These are phyloP conservation scores for Drosophila watanabei DNA, from an alignment of 1,140 invertebrate species.

Conservation along the genomic window DNA sequence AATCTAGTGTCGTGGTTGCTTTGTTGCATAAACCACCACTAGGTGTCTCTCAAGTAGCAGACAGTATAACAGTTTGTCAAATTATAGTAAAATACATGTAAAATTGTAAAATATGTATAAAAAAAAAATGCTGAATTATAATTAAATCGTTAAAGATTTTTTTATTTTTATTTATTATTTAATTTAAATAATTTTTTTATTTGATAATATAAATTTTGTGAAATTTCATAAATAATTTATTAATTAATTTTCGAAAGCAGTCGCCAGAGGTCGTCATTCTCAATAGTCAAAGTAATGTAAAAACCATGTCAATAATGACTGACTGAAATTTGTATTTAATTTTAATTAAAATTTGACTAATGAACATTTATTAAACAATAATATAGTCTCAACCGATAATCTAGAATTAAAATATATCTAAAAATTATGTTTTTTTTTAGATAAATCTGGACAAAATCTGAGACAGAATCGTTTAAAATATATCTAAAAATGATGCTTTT, in stretches of 20 bases:
- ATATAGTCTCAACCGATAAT: no score
- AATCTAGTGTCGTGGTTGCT: background rate
- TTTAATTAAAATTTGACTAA: background rate
- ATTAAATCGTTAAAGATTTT: no score
- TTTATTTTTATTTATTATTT: background rate
- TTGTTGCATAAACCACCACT: background rate
- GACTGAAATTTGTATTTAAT: background rate
- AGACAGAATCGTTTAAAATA: no score
- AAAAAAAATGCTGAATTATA: background rate
- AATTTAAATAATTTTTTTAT: background rate
- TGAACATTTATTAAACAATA: no score
- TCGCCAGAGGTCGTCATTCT: background rate
- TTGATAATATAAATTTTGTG: no score
- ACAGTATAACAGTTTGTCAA: constrained; percentile 7
- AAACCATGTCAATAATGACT: background rate
- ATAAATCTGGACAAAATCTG: background rate
- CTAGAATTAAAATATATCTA: no score
- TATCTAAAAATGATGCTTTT: no score
- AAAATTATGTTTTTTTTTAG: rapidly evolving
- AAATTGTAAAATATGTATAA: background rate
- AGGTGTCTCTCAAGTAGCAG: background rate
- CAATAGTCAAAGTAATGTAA: background rate
- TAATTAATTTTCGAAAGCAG: background rate
- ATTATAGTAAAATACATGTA: background rate
- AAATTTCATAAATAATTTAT: background rate